Base-by-base conservation (phyloP, 1,140 invertebrate species). In the Drosophila pseudoobscura region DNA sequence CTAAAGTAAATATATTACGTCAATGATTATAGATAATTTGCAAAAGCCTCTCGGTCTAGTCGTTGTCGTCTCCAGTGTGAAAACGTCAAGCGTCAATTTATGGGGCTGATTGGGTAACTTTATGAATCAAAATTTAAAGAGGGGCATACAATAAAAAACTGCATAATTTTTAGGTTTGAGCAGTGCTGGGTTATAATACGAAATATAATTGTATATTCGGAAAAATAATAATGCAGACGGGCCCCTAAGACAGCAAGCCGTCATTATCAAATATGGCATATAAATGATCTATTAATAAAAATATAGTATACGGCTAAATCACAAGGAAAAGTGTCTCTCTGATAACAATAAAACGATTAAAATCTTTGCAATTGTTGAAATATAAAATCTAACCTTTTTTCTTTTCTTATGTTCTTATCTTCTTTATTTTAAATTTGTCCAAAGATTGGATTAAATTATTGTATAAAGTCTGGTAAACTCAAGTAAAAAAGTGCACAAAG, bases 1-100 rank as follows among this genome's bases (percentile, higher is more conserved):
- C 71, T 74, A 58, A 65, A 74, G 60, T 47, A 56, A 56, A 64
- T 63, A 65, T 52, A 64, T 35, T 75, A 74, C 70, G 70, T 74
- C 52, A 74, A 74, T 58, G 49, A 75, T 75, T 58, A 63, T 58
- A 17, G 52, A 52, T 57, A 58, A 75, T 75, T 75, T 65, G 53
- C 71, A 74, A 74, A 58, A 65, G 70, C 52, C 61, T 49, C 24
- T 20, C 35, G 35, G 9, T 39, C 7, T 26, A 24, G 24, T 26
- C 24, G 24, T 26, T 5, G 24, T 26, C 24, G 24, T 24, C 24
- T 5, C 24, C 29, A 31, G 29, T 31, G 70, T 44, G 59, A 46
- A 44, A 63, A 47, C 52, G 26, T 31, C 39, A 17, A 61, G 41
- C 29, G 17, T 26, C 17, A 20, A 53, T 13, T 58, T 22, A 29